Base-by-base conservation (phyloP, 2,113 vertebrate species). In the Dascyllus trimaculatus region DNA sequence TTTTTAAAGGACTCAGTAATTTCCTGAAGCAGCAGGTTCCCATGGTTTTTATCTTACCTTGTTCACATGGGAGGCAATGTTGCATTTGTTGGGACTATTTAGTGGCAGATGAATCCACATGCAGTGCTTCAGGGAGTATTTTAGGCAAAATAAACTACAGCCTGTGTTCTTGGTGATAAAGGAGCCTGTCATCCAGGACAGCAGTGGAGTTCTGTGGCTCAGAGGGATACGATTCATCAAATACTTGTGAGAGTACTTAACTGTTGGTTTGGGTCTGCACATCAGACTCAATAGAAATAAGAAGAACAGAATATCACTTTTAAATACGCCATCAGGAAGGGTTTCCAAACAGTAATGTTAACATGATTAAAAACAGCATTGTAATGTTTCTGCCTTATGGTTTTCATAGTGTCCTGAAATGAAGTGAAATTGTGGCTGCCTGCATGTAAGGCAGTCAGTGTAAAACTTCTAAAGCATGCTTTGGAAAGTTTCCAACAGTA, bases 71-170 rank as follows among this genome's bases (percentile, higher is more conserved):
- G 35, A 49, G 56, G 32, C 6, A 10, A 13, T 4, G 13, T 17
- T 65, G 38, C 59, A 63, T 75, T 57, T 65, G 11, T 19, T 25
- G 35, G 17, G n/a, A 58, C 29, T 51, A 51, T 49, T 59, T 51
- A 49, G 40, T 5, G 1, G 38, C 2, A 2, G 32, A 63, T 74
- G 0, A 63, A 63, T 53, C 14, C 38, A 48, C 2, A 56, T 64
- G 11, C 54, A 18, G 18, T 22, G 26, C 24, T 61, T 10, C 6
- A 45, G 7, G n/a, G 15, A 22, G 22, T 56, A 26, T 57, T 78
- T 45, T 0, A 0, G 0, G 6, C 19, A 53, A 22, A 43, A 2
- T 43, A 43, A 43, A 43, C 32, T 35, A 15, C 21, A 52, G 57
- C 10, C 32, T 32, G 40, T 35, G 32, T 10, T 35, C 32, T 1